Conservation (phyloP, 2,113 vertebrate genomes). For the Ciconia stormi region DNA sequence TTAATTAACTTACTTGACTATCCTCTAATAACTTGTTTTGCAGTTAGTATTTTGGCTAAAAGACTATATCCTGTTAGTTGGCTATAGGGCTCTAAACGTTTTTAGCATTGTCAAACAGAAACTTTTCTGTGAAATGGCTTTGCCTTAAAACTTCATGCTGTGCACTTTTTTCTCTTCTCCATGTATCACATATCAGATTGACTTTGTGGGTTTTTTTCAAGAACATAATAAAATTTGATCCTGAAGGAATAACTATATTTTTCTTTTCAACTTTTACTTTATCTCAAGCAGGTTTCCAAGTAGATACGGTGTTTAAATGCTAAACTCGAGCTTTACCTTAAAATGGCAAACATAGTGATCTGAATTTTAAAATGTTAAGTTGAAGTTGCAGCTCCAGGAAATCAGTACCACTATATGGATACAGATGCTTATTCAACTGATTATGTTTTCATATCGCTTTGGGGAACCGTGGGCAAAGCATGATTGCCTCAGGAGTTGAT, state of each 20-base stretch:
- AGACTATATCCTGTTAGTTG: not conserved
- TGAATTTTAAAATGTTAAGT: not conserved
- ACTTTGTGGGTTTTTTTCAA: not conserved
- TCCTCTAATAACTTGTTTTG: not conserved
- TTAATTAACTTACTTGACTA: not conserved
- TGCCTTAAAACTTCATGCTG: not conserved
- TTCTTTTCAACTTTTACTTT: not conserved
- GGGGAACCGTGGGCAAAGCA: not conserved
- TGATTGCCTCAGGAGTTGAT: not conserved
- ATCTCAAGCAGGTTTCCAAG: not conserved
- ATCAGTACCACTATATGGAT: not conserved
- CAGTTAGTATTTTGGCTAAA: not conserved
- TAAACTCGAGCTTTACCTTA: not conserved
- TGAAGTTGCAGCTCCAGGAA: not conserved
- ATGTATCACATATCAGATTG: not conserved
- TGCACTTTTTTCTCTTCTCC: not conserved
- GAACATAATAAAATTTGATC: not conserved
- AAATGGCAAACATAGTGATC: not conserved
- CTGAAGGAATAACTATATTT: not conserved
- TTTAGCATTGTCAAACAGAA: not conserved
- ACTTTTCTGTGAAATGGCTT: not conserved
- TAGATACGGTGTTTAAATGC: not conserved
- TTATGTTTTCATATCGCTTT: not conserved
- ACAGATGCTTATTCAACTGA: not conserved
- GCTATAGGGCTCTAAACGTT: not conserved